These are phyloP conservation scores for Agrochola circellaris DNA, from an alignment of 2,888 invertebrate genomes.

Conservation along the genomic window DNA sequence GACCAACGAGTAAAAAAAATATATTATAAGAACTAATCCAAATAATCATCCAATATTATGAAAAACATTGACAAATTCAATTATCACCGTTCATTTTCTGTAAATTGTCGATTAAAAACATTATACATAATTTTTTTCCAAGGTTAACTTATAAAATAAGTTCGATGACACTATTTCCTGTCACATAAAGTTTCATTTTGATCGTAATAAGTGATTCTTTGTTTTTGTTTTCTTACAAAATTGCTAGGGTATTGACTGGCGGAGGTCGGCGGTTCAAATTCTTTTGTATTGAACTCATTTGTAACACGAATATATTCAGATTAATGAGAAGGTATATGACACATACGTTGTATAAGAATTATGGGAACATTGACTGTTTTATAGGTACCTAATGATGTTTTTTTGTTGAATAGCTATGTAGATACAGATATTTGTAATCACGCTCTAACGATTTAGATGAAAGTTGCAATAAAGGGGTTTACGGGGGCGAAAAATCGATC, in stretches of 20 bases:
- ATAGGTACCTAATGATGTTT: neutral
- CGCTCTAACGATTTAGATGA: no score
- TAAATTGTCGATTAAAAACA: neutral
- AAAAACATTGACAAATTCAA: conserved; percentile 12
- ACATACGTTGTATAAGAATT: conserved; percentile 20
- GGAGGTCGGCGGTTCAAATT: conserved; percentile 45
- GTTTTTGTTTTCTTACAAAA: conserved; percentile 20
- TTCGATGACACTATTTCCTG: conserved; percentile 39
- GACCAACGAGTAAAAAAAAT: no score
- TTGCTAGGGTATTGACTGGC: conserved; percentile 40
- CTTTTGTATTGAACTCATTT: conserved; percentile 33
- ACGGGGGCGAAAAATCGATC: no score
- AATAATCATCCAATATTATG: no score
- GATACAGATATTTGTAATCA: no score
- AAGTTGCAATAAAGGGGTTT: no score
- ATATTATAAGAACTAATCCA: no score
- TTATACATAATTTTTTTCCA: neutral
- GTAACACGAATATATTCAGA: conserved; percentile 35
- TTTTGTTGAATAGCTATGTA: no score
- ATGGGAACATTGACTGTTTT: neutral
- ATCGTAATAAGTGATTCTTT: conserved; percentile 19
- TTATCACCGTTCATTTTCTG: neutral
- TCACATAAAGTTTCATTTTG: conserved; percentile 15
- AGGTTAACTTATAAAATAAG: conserved; percentile 25
- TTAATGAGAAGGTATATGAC: conserved; percentile 18